Evolutionary conservation across 2,888 invertebrate genomes (phyloP), one percentile per base, ranked within the genome.

Genomic region (Phrixothrix hirtus): DNA sequence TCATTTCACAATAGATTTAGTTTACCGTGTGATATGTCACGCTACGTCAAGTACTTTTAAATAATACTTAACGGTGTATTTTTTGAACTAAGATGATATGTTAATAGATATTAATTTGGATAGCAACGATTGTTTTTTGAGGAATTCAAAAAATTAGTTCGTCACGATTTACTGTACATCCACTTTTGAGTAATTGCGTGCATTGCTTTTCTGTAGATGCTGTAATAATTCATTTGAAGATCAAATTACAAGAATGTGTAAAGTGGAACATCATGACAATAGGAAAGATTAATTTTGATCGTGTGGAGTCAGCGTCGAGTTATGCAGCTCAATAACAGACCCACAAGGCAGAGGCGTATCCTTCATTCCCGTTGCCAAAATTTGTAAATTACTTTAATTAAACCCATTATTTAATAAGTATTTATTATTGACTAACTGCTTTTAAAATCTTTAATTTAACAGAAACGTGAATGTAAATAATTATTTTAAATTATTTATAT

Each of bases 21-120:
- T 60, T 60, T 55, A 60, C 54, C 58, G 60, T 60, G 60, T 52
- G 55, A 56, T 58, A 55, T 52, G 48, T 56, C 55, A 56, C 51
- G 55, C 55, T 56, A 56, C 55, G 51, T 56, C 55, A 56, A 56
- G 55, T 56, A 55, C 47, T 39, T 46, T 46, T 47, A 41, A 38
- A 52, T 25, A 39, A 39, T 46, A 41, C 46, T 46, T 44, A 53
- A 49, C 27, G 44, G 36, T 36, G 12, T 51, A 36, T 51, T 50
- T 44, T 21, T 21, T 7, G 21, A 5, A 3, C 21, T 21, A 7
- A 21, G 4, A 21, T 21, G 7, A 21, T 21, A 21, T 21, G 7
- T 21, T 21, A 7, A 7, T 21, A 21, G n/a, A n/a, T n/a, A n/a
- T n/a, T n/a, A n/a, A n/a, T n/a, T n/a, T n/a, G n/a, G n/a, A n/a